These are phyloP conservation scores for Alitta virens DNA, from an alignment of 2,888 invertebrate genomes.

Conservation along the genomic window DNA sequence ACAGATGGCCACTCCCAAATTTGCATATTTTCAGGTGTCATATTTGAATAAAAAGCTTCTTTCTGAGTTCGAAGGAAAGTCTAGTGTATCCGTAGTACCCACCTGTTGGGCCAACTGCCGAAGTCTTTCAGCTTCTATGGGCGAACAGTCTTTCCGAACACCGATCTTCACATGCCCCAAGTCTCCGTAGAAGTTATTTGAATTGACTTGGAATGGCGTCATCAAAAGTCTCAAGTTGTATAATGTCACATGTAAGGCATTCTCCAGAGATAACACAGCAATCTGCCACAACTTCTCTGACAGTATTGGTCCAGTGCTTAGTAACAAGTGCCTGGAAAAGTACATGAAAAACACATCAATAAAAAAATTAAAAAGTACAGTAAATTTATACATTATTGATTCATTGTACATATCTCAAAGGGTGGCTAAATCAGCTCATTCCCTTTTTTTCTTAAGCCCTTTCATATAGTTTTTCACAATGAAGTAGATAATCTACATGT, in stretches of 20 bases:
- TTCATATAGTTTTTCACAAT: too few relatives aligned
- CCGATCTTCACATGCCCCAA: constrained; percentile 77
- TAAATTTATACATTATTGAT: too few relatives aligned
- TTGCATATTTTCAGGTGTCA: too few relatives aligned
- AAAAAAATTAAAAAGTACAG: too few relatives aligned
- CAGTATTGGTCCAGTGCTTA: constrained; percentile 73
- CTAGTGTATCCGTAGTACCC: constrained; percentile 56
- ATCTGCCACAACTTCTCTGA: constrained; percentile 85
- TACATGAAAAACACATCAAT: too few relatives aligned
- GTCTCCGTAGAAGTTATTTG: constrained; percentile 92
- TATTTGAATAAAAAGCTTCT: too few relatives aligned
- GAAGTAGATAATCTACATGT: too few relatives aligned
- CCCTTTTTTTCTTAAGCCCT: too few relatives aligned
- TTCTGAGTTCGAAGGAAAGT: too few relatives aligned
- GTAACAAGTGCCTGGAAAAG: constrained; percentile 61
- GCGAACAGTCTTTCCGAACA: constrained; percentile 80
- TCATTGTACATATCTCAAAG: too few relatives aligned
- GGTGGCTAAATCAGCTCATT: too few relatives aligned
- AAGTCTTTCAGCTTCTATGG: constrained; percentile 79
- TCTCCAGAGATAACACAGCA: constrained; percentile 68
- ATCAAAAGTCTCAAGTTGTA: constrained; percentile 84
- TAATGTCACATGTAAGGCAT: constrained; percentile 73
- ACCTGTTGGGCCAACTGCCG: constrained; percentile 89
- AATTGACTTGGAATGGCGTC: constrained; percentile 84
- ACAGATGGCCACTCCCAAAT: too few relatives aligned